These are phyloP conservation scores for Noctua janthina DNA, from an alignment of 2,888 invertebrate genomes.

Conservation along the genomic window DNA sequence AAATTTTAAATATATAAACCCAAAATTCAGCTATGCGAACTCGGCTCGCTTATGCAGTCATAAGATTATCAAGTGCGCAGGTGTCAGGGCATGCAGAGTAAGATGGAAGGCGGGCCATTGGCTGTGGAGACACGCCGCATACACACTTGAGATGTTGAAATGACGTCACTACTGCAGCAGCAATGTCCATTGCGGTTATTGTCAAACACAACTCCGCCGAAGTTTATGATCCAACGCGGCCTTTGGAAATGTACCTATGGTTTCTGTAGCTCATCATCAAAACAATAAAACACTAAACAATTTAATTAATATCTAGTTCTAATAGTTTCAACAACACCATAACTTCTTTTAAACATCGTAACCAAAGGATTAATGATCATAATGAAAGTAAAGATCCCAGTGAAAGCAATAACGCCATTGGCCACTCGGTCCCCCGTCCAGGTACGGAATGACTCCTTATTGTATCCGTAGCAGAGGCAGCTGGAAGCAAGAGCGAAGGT, in stretches of 20 bases:
- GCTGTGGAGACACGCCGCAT: no score
- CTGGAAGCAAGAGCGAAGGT: constrained; percentile 75
- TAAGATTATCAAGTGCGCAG: no score
- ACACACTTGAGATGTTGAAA: neutral
- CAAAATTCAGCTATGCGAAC: neutral
- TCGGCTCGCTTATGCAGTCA: no score
- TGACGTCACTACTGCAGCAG: neutral
- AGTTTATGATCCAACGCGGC: neutral
- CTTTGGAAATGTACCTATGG: neutral
- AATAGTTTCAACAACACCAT: constrained; percentile 23
- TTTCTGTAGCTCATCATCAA: neutral
- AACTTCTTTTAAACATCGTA: constrained; percentile 71
- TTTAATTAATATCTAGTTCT: constrained; percentile 36
- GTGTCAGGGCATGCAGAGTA: neutral
- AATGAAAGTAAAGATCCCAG: constrained; percentile 71
- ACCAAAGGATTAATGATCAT: constrained; percentile 77
- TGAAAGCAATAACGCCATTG: constrained; percentile 72
- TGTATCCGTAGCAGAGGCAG: constrained; percentile 77
- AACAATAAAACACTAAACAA: neutral
- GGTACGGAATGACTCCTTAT: constrained; percentile 73
- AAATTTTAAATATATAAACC: no score
- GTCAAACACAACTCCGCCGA: neutral
- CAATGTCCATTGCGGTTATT: neutral
- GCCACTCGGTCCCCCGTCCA: constrained; percentile 73
- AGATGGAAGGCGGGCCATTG: no score